Base-by-base conservation (phyloP, 2,113 vertebrate species). In the Perca flavescens region DNA sequence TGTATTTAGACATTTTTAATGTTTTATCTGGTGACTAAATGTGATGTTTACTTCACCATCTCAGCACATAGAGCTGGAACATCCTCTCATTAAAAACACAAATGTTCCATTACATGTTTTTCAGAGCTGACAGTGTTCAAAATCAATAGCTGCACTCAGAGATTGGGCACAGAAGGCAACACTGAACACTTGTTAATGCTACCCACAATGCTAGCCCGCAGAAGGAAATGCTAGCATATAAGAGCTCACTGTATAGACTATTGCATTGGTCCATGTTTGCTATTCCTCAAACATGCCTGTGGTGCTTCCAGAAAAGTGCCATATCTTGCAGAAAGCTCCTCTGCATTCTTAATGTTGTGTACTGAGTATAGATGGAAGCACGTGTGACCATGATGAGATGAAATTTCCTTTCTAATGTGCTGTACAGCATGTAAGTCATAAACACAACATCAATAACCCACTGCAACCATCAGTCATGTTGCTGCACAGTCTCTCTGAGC, bases 291-390 rank as follows among this genome's bases (percentile, higher is more conserved):
- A 69, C 56, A 54, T 58, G 72, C 81, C 82, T 46, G 56, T 56
- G 50, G 86, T 87, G 80, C 43, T 89, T 80, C 47, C 69, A 77
- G 54, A 82, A 80, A 89, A 89, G 60, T 85, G 83, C 85, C 58
- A 58, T 74, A 70, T 79, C 73, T 71, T 56, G 70, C 88, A 87
- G 65, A 68, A 86, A 77, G 21, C 76, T 57, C 28, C 22, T 57
- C 36, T 85, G 74, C 79, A 85, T 84, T 83, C 57, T 72, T 69
- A 75, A 84, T 88, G 79, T 19, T 77, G 82, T n/a, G 17, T 21
- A 25, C 19, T 47, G 12, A 65, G 36, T 49, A 81, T 47, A 50
- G 21, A 64, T 28, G 40, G 40, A 65, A 60, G 16, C 52, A 8
- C 69, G 5, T 12, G 54, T 28, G 40, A 6, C 50, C 13, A 52